phyloP scores from a whole-genome alignment of 2,797 vertebrate genomes.

The Xiphorhynchus erythropygius region DNA sequence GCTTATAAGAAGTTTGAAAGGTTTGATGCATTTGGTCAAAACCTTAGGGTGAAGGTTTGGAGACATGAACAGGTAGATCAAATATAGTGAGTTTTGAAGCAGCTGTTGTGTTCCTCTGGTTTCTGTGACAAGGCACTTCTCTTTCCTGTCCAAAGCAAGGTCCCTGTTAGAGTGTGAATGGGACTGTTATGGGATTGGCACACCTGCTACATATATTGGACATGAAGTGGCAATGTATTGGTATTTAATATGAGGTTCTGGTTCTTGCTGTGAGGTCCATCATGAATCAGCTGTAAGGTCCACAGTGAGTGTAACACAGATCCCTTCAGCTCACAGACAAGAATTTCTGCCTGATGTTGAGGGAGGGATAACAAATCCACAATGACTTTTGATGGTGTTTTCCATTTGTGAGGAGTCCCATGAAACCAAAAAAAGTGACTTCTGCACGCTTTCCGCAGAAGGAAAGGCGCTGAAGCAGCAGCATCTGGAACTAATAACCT shows the following conservation, averaged over 20 bases:
- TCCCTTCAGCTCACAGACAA: background rate
- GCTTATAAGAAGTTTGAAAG: background rate
- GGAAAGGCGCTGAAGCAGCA: background rate
- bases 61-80: background rate
- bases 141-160: background rate
- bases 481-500: conserved; percentile 61
- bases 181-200: background rate
- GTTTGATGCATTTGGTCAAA: background rate
- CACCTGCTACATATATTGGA: background rate
- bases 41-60: background rate
- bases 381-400: conserved; percentile 1
- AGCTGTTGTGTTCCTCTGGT: background rate
- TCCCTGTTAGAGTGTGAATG: background rate
- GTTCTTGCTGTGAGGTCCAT: background rate
- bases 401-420: background rate
- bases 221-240: background rate
- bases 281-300: background rate
- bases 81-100: background rate
- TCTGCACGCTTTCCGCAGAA: background rate
- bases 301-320: background rate
- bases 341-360: background rate
- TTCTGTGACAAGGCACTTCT: background rate
- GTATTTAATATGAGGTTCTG: background rate
- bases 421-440: conserved; percentile 21
- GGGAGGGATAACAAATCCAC: background rate